These are phyloP conservation scores for Agrochola litura DNA, from an alignment of 2,888 invertebrate genomes.

Conservation along the genomic window DNA sequence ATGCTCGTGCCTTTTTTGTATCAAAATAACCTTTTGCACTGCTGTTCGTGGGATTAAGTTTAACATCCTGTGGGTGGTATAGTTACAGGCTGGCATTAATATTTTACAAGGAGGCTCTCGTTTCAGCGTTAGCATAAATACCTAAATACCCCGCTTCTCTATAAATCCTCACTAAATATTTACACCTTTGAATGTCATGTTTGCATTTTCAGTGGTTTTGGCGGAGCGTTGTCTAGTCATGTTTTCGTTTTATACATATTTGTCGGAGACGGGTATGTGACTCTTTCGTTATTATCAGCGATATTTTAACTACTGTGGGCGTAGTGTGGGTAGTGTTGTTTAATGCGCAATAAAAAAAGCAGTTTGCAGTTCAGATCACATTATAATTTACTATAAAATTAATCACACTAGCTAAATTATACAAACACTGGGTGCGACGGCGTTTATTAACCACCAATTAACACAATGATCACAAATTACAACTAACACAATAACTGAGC, in stretches of 20 bases:
- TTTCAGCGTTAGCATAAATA: slow-evolving; percentile 32
- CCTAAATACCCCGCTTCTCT: background rate
- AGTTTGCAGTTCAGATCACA: too few species aligned
- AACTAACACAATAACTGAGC: too few species aligned
- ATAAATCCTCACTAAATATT: slow-evolving; percentile 20
- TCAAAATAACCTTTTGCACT: background rate
- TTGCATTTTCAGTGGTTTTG: background rate
- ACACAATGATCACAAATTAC: too few species aligned
- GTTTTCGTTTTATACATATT: background rate
- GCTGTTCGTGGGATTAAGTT: background rate
- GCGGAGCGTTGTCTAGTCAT: background rate
- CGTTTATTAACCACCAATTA: too few species aligned
- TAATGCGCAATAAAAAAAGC: too few species aligned
- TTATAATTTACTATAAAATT: too few species aligned
- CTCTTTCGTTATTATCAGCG: too few species aligned
- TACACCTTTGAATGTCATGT: slow-evolving; percentile 8
- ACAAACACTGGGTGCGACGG: too few species aligned
- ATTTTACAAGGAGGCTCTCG: slow-evolving; percentile 18
- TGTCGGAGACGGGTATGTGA: too few species aligned
- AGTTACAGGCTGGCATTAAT: slow-evolving; percentile 19
- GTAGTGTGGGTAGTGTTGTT: too few species aligned
- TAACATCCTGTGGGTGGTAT: background rate
- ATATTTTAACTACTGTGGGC: too few species aligned
- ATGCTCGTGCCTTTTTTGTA: background rate
- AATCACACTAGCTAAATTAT: too few species aligned